Evolutionary conservation across 2,888 invertebrate genomes (phyloP).

Genomic region (Pinctada fucata): DNA sequence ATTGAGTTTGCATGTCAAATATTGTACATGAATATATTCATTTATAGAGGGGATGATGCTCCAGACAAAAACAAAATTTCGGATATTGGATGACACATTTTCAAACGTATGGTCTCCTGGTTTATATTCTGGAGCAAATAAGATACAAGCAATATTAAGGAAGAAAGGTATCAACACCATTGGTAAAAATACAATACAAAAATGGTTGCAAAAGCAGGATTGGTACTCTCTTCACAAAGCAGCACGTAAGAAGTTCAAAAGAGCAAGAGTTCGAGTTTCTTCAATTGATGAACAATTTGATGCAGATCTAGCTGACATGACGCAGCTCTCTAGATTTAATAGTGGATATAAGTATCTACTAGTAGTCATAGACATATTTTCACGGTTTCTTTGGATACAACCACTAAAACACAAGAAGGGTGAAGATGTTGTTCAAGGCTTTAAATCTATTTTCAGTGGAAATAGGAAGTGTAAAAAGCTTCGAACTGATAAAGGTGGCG

Average conservation of each 20-base stretch:
- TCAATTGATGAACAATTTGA: background rate
- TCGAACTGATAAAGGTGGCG: constrained; percentile 20
- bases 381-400: constrained; percentile 35
- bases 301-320: constrained; percentile 8
- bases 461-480: constrained; percentile 2
- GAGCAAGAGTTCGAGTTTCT: constrained; percentile 19
- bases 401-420: constrained; percentile 37
- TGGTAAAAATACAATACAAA: constrained; percentile 13
- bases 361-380: constrained; percentile 40
- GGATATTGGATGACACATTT: no score
- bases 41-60: no score
- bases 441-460: constrained; percentile 32
- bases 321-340: constrained; percentile 31
- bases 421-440: constrained; percentile 32
- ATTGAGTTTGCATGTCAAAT: no score
- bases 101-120: no score
- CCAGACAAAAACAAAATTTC: no score
- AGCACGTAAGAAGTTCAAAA: constrained; percentile 31
- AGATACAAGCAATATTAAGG: no score
- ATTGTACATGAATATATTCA: no score
- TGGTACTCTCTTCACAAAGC: constrained; percentile 31
- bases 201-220: constrained; percentile 42
- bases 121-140: no score
- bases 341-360: constrained; percentile 35
- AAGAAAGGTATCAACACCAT: background rate